Base-by-base conservation (phyloP, 2,797 vertebrate species). In the Phataginus tricuspis region DNA sequence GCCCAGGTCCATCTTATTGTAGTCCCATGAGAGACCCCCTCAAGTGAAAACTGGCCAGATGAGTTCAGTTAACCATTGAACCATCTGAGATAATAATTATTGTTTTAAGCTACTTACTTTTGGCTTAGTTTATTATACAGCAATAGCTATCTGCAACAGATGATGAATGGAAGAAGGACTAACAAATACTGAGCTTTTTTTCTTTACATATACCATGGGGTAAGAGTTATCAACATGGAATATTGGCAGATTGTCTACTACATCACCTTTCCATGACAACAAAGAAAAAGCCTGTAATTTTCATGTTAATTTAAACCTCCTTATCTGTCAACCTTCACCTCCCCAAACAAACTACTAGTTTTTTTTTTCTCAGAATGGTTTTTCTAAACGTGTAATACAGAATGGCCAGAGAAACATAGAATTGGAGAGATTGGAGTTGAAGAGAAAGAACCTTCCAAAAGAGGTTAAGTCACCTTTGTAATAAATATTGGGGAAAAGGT, bases 221-320 rank as follows among this genome's bases (percentile, higher is more conserved):
- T 90, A 23, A 86, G 95, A 92, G 66, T 37, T 9, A 79, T 42
- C 25, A n/a, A 37, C 8, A 51, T 37, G 14, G 23, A 29, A 51
- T 29, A 12, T 31, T 79, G 85, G 68, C 19, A 29, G 5, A 61
- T 79, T 90, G 78, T 72, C 77, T 63, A 69, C 23, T 27, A 34
- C 2, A 55, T 80, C 27, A 78, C 31, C 37, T 21, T 79, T 31
- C n/a, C 39, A 37, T 27, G 51, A 13, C 0, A 13, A 93, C 15
- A 71, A 71, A 34, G 37, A 69, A 69, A 31, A 95, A 75, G 42
- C 29, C 59, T 18, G 0, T 55, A 18, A 72, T 83, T 91, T 74
- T 64, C 21, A 15, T 34, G 66, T 90, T 92, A 72, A 59, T 90
- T 57, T 86, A 74, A 94, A 90, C n/a, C n/a, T 21, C n/a, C 71